Evolutionary conservation across 2,797 vertebrate species (phyloP).

Genomic region (Sebastes nivosus): DNA sequence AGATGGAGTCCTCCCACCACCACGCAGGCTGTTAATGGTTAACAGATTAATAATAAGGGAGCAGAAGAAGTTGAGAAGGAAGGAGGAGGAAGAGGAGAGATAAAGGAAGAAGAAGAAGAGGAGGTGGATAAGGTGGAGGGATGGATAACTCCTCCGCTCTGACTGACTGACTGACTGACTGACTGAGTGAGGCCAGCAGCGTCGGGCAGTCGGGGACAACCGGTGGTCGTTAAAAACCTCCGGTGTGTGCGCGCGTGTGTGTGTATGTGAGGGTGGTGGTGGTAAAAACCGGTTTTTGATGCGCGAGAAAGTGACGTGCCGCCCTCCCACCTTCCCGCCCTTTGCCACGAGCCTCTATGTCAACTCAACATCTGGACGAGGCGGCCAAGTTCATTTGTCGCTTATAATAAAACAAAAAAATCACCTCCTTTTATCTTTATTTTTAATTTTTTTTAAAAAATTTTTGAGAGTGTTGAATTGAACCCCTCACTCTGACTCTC

Average conservation of each 20-base stretch:
- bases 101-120: neutral
- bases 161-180: neutral
- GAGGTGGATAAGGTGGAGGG: neutral
- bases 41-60: conserved; percentile 31
- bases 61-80: conserved; percentile 31
- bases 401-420: neutral
- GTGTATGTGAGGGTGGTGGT: conserved; percentile 28
- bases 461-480: neutral
- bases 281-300: conserved; percentile 67
- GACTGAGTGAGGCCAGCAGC: conserved; percentile 37
- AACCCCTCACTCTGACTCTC: conserved; percentile 26
- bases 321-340: conserved; percentile 64
- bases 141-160: too few species aligned
- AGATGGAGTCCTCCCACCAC: conserved; percentile 62
- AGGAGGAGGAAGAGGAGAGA: neutral
- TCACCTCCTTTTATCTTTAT: neutral
- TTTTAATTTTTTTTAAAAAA: neutral
- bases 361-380: conserved; percentile 39
- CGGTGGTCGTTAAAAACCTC: conserved; percentile 55
- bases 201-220: conserved; percentile 53
- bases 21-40: conserved; percentile 51
- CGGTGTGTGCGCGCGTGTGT: conserved; percentile 1
- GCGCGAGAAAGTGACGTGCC: conserved; percentile 69
- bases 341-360: conserved; percentile 58
- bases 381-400: conserved; percentile 3